phyloP scores from a whole-genome alignment of 2,797 vertebrate genomes.

The Melopsittacus undulatus region DNA sequence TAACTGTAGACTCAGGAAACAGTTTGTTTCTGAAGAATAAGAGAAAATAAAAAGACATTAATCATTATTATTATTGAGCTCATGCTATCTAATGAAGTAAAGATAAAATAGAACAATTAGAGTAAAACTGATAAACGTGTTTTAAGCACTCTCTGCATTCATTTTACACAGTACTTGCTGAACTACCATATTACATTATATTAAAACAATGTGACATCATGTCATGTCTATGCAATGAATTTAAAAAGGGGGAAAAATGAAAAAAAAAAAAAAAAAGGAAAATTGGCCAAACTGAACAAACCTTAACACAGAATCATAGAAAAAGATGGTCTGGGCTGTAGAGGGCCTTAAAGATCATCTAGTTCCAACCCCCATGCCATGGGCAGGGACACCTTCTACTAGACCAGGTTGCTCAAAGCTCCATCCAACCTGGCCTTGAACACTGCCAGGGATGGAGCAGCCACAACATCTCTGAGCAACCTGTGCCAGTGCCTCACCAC shows the following conservation, averaged over 20 bases:
- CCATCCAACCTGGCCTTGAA: not conserved
- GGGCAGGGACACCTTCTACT: not conserved
- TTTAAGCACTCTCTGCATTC: not conserved
- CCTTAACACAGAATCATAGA: not conserved
- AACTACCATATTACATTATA: not conserved
- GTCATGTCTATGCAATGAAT: not conserved
- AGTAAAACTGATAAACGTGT: not conserved
- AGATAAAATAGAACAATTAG: not conserved
- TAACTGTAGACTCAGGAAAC: slow-evolving; percentile 82
- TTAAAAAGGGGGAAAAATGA: not conserved
- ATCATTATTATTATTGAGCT: not conserved
- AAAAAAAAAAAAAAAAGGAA: not conserved
- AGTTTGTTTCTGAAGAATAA: slow-evolving; percentile 76
- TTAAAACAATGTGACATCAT: not conserved
- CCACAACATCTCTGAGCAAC: not conserved
- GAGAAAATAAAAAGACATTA: slow-evolving; percentile 1
- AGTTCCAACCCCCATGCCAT: not conserved
- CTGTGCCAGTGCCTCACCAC: not conserved
- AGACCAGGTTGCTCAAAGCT: not conserved
- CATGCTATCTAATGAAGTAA: not conserved
- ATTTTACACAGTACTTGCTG: not conserved
- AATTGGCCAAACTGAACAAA: not conserved
- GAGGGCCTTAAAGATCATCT: not conserved
- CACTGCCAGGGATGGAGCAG: not conserved
- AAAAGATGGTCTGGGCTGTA: not conserved